phyloP scores from a whole-genome alignment of 2,888 invertebrate genomes.

The Flabesymbios commensalis region DNA sequence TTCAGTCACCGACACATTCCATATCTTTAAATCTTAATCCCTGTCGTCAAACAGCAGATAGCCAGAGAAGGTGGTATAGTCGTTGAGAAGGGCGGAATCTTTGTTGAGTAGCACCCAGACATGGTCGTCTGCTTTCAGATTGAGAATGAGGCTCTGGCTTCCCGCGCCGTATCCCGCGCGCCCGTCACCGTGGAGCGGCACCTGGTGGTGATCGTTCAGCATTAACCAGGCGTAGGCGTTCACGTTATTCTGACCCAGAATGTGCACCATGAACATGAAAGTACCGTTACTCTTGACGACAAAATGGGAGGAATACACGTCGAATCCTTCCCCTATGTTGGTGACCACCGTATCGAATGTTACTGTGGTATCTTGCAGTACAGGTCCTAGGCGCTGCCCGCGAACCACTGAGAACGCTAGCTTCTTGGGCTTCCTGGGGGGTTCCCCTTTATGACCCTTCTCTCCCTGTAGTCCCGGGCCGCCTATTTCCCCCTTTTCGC shows the following conservation, averaged over 20 bases:
- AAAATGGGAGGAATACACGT: conserved; percentile 54
- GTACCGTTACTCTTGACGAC: conserved; percentile 54
- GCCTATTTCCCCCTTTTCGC: conserved; percentile 49
- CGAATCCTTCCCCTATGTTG: conserved; percentile 54
- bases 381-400: conserved; percentile 54
- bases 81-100: conserved; percentile 55
- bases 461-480: conserved; percentile 42
- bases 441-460: conserved; percentile 39
- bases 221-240: conserved; percentile 58
- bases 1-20: too few relatives aligned
- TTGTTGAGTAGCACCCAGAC: conserved; percentile 57
- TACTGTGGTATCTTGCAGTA: conserved; percentile 53
- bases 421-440: conserved; percentile 20
- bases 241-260: conserved; percentile 51
- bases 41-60: conserved; percentile 49
- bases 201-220: conserved; percentile 54
- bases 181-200: conserved; percentile 57
- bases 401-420: conserved; percentile 57
- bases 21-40: background rate
- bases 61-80: conserved; percentile 59
- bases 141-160: conserved; percentile 54
- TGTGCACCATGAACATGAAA: conserved; percentile 54
- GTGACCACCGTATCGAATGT: conserved; percentile 53
- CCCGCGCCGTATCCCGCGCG: conserved; percentile 56
- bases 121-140: conserved; percentile 50